phyloP scores from a whole-genome alignment of 2,888 invertebrate species.

The Lycaena phlaeas region DNA sequence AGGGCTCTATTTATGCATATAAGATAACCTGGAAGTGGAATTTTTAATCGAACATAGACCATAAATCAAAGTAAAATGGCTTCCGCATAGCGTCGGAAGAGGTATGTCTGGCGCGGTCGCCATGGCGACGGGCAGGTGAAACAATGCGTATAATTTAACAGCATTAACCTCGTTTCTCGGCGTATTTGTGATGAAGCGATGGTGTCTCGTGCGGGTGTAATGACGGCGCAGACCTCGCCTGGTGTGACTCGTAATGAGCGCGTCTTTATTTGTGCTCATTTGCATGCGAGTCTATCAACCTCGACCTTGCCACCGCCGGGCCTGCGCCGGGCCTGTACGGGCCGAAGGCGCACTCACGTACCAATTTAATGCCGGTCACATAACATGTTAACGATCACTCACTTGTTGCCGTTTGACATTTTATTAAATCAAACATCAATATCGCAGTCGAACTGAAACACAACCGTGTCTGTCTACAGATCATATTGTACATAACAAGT shows the following conservation, averaged over 20 bases:
- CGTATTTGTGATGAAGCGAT: conserved; percentile 63
- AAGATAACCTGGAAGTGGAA: too few relatives aligned
- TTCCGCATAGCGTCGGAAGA: too few relatives aligned
- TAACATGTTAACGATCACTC: neutral
- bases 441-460: neutral
- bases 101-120: conserved; percentile 23
- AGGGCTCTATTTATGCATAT: too few relatives aligned
- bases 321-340: too few relatives aligned
- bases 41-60: too few relatives aligned
- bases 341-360: too few relatives aligned
- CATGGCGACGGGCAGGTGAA: conserved; percentile 51
- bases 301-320: conserved; percentile 28
- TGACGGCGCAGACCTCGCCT: conserved; percentile 42
- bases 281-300: conserved; percentile 57
- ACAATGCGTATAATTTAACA: conserved; percentile 58
- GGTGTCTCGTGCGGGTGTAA: conserved; percentile 48
- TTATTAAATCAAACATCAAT: conserved; percentile 1
- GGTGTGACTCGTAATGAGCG: conserved; percentile 58
- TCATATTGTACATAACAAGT: neutral
- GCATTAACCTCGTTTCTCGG: conserved; percentile 61
- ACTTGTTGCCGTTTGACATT: conserved; percentile 5
- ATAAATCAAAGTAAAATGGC: too few relatives aligned
- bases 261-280: conserved; percentile 65
- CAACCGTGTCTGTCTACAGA: neutral
- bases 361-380: neutral